Evolutionary conservation across 2,797 vertebrate genomes (phyloP).

Genomic region (Crenuchus spilurus): DNA sequence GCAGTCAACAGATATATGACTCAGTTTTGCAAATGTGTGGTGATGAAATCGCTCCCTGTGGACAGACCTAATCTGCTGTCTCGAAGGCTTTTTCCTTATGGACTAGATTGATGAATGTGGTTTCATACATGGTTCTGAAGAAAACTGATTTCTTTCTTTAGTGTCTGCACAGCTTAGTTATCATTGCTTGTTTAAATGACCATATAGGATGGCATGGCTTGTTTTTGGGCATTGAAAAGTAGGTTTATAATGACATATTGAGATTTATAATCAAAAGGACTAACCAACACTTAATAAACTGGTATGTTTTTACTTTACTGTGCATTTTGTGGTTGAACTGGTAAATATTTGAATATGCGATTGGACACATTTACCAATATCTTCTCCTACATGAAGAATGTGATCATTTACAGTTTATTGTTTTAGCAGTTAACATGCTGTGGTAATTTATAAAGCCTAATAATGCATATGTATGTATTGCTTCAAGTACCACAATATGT

Average conservation of each 20-base stretch:
- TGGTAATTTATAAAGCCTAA: too few relatives aligned
- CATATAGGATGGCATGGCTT: neutral
- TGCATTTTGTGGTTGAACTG: neutral
- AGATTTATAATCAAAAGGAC: neutral
- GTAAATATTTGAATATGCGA: neutral
- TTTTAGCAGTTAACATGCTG: too few relatives aligned
- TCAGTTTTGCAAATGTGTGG: slow-evolving; percentile 42
- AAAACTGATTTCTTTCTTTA: neutral
- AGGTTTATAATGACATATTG: too few relatives aligned
- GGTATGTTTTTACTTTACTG: neutral
- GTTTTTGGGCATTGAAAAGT: too few relatives aligned
- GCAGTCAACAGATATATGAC: slow-evolving; percentile 49
- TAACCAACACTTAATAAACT: neutral
- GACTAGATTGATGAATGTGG: neutral
- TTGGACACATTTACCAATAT: neutral
- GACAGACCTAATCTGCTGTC: slow-evolving; percentile 31
- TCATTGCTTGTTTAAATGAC: neutral
- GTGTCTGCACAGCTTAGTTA: neutral
- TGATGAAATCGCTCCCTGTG: slow-evolving; percentile 33
- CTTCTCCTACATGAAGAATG: neutral
- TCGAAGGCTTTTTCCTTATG: slow-evolving; percentile 7
- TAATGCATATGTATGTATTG: too few relatives aligned
- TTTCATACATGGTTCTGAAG: neutral
- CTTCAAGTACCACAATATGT: too few relatives aligned
- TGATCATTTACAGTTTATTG: neutral